These are phyloP conservation scores for Cryptophagus acutangulus DNA, from an alignment of 2,888 invertebrate genomes.

Conservation along the genomic window DNA sequence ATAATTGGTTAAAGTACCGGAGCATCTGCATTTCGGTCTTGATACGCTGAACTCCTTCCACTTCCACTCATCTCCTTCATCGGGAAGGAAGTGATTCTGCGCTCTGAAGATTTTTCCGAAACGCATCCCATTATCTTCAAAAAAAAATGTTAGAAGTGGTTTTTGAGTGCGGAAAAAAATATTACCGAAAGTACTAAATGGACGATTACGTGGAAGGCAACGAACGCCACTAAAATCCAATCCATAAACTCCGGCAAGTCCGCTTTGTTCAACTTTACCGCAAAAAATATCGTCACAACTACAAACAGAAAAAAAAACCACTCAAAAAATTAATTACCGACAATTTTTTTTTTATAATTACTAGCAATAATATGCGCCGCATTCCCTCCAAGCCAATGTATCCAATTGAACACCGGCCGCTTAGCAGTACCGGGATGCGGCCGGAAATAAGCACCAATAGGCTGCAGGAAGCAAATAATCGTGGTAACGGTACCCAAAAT, in stretches of 20 bases:
- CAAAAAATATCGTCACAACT: constrained; percentile 93
- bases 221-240: constrained; percentile 84
- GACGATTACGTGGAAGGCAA: constrained; percentile 82
- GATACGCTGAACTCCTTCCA: constrained; percentile 56
- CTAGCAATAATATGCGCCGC: constrained; percentile 81
- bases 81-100: constrained; percentile 74
- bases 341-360: constrained; percentile 50
- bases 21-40: constrained; percentile 70
- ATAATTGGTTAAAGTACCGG: constrained; percentile 57
- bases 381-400: constrained; percentile 86
- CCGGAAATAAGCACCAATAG: constrained; percentile 79
- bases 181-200: constrained; percentile 83
- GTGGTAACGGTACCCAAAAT: constrained; percentile 76
- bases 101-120: constrained; percentile 67
- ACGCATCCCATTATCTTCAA: constrained; percentile 71
- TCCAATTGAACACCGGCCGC: constrained; percentile 84
- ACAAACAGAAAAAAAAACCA: constrained; percentile 33
- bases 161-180: constrained; percentile 17
- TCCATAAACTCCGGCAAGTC: constrained; percentile 82
- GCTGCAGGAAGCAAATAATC: constrained; percentile 76
- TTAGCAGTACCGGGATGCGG: constrained; percentile 78
- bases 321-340: neutral
- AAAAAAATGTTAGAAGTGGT: constrained; percentile 20
- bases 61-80: constrained; percentile 76
- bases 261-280: constrained; percentile 79